Evolutionary conservation across 2,113 vertebrate species (phyloP), one percentile per base, ranked within the genome.

Genomic region (Lathamus discolor): DNA sequence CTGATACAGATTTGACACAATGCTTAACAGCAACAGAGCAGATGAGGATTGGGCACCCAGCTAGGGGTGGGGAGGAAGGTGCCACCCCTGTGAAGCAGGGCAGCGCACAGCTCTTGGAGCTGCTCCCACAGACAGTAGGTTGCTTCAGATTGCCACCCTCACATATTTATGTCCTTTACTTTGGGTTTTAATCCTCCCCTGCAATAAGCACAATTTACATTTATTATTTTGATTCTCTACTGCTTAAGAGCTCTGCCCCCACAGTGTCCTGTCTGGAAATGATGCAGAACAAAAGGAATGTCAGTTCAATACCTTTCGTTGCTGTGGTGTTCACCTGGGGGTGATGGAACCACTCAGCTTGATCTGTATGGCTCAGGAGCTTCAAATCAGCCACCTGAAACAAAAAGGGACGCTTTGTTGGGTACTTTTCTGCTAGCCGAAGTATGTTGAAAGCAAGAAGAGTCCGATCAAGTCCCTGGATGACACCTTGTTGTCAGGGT

Each of bases 371-470:
- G 14, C 61, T 80, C 33, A 41, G 73, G 39, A 86, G 6, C 46
- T 92, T 82, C 55, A 90, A 63, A 74, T 88, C 46, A 86, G 41
- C 39, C 75, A 92, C 16, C 6, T 81, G 77, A 86, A 86, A 91
- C 37, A 91, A 67, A 76, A 49, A 75, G 25, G 63, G 33, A 41
- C 3, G 0, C 62, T 85, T 69, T 70, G n/a, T 33, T 74, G 17
- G 35, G 23, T 59, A 7, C 13, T 85, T 88, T 37, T 80, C 64
- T 55, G 16, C 23, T 41, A 75, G 25, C 29, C 39, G 43, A 78
- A 92, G 48, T 52, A 31, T 54, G 33, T 64, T 62, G 54, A 82
- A 94, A 80, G 52, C 48, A 80, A 82, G 22, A 62, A 52, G 10
- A 91, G 20, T 79, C 29, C 29, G 9, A 29, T 68, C 33, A 83